Percentiles rank a stretch among this genome's conserved stretches.
Conservation (phyloP, 2,113 vertebrate species). For the Peromyscus maniculatus region DNA sequence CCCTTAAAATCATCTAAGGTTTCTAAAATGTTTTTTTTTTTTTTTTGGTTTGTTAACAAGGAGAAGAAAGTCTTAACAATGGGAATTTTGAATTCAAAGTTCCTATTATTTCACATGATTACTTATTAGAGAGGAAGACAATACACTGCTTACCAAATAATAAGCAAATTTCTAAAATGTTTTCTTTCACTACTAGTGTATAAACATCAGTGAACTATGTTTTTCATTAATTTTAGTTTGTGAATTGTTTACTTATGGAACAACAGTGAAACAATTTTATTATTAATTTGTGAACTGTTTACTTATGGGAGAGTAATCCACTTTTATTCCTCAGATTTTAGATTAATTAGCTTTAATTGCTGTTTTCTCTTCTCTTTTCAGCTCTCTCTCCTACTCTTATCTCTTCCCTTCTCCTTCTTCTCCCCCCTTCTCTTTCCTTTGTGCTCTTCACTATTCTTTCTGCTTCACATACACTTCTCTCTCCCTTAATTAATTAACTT, state of each 20-base stretch:
- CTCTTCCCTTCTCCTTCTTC: too few relatives aligned
- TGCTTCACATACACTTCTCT: neutral
- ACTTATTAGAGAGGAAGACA: neutral
- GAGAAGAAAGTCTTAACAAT: neutral
- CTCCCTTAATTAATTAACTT: neutral
- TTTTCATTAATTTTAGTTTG: neutral
- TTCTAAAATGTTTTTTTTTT: slow-evolving; percentile 11
- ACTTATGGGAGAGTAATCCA: neutral
- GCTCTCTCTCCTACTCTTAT: neutral
- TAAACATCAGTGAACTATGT: neutral
- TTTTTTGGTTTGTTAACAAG: neutral
- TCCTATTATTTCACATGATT: neutral
- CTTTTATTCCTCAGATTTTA: neutral
- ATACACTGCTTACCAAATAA: neutral
- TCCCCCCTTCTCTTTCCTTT: neutral
- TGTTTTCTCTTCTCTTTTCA: neutral
- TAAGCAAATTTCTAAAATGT: neutral
- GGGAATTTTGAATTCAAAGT: neutral
- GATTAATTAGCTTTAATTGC: neutral
- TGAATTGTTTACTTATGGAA: neutral
- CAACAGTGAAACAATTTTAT: neutral
- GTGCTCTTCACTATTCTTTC: neutral
- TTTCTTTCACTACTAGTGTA: neutral
- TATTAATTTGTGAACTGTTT: neutral
- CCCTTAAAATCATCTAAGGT: neutral